phyloP scores from a whole-genome alignment of 2,797 vertebrate genomes.

The Neosilurus mollespiculum region DNA sequence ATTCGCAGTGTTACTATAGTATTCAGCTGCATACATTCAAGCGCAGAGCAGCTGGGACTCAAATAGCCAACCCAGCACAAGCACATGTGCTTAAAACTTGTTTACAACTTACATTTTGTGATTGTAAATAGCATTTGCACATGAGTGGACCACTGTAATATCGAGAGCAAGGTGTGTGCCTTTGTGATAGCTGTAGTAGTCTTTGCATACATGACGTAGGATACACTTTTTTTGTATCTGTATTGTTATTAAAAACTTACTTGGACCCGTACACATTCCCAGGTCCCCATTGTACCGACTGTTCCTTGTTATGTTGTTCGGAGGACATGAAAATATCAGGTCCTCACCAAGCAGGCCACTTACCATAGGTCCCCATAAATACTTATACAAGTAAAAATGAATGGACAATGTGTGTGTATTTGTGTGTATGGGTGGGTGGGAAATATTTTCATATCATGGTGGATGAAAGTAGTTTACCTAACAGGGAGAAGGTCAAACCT shows the following conservation, averaged over 20 bases:
- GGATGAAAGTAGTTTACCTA: neutral
- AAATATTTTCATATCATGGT: neutral
- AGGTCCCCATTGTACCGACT: neutral
- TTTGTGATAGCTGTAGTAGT: no score
- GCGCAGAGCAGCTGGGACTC: conserved; percentile 48
- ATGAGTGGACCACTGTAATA: conserved; percentile 42
- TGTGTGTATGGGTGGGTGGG: neutral
- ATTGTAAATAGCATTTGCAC: conserved; percentile 34
- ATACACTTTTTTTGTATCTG: neutral
- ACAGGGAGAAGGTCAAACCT: neutral
- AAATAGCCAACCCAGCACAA: conserved; percentile 26
- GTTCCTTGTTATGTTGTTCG: neutral
- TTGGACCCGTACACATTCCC: neutral
- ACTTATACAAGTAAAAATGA: neutral
- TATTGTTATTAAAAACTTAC: neutral
- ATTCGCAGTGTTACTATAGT: conserved; percentile 30
- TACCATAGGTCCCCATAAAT: neutral
- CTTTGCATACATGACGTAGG: neutral
- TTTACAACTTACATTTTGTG: neutral
- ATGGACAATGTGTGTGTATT: neutral
- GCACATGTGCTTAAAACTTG: conserved; percentile 24
- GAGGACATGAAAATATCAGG: neutral
- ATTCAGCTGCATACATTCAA: conserved; percentile 49
- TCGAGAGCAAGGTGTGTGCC: conserved; percentile 40
- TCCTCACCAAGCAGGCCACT: neutral